Conservation (phyloP, 2,113 vertebrate species). For the Sorex fumeus region DNA sequence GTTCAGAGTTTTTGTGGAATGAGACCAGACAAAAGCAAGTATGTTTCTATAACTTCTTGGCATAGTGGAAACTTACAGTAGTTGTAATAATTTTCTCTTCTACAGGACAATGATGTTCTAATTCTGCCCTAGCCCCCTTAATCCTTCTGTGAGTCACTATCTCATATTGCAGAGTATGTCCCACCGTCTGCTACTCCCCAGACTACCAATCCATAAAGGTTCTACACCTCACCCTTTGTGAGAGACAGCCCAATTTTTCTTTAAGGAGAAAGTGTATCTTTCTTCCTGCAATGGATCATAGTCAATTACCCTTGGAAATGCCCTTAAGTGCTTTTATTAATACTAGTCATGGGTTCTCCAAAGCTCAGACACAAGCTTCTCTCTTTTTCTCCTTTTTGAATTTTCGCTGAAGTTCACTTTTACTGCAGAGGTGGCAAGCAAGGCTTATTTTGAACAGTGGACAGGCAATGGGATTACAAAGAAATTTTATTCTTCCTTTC, state of each 20-base stretch:
- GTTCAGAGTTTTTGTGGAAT: neutral
- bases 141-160: neutral
- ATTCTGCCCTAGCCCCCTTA: neutral
- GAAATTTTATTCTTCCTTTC: neutral
- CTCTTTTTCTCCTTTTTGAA: neutral
- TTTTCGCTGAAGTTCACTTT: neutral
- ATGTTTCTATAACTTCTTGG: neutral
- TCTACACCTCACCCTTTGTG: neutral
- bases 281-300: neutral
- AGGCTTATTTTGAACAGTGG: neutral
- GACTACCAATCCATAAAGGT: neutral
- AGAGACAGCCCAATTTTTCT: neutral
- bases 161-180: constrained; percentile 13
- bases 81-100: neutral
- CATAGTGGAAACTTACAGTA: neutral
- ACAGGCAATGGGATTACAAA: neutral
- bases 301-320: neutral
- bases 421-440: neutral
- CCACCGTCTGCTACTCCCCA: neutral
- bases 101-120: neutral
- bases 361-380: neutral
- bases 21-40: neutral
- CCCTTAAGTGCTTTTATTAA: neutral
- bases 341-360: neutral
- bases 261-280: neutral